Evolutionary conservation across 2,113 vertebrate genomes (phyloP), one percentile per base, ranked within the genome.

Genomic region (Pycnonotus jocosus): DNA sequence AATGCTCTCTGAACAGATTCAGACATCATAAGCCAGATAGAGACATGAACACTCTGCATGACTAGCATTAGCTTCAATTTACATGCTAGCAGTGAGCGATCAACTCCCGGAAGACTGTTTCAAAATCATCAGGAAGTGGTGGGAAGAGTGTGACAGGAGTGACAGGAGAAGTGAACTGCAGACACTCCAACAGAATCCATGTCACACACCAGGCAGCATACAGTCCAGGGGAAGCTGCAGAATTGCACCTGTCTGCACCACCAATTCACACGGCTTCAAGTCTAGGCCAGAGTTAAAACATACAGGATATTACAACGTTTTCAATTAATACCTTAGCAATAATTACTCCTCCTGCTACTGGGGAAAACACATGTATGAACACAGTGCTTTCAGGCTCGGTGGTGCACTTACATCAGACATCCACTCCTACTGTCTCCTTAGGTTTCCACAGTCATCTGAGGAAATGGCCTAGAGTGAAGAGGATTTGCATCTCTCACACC

Each of bases 141-240:
- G 15, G 9, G 35, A 77, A 35, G 12, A 2, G 1, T 23, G 6
- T 11, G 1, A n/a, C n/a, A n/a, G n/a, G n/a, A n/a, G n/a, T 21
- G 10, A 62, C 6, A 7, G 5, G 3, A 81, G 9, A 16, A 69
- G 6, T 15, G 25, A 81, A 15, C 33, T n/a, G 10, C 62, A 83
- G 53, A 58, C 5, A n/a, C 12, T 65, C 22, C n/a, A 81, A 7
- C 18, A 92, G 42, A 62, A 20, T 18, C 33, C 28, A 28, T 9
- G 30, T 30, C 37, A 47, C 31, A 42, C 28, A 38, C 7, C 2
- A 72, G 17, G 18, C 8, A 79, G 38, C 47, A 37, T 0, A 38
- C 2, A 22, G 40, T 17, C 38, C 11, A 3, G 6, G 18, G 24
- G 10, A 76, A 90, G 51, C 19, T 84, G 69, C 35, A 74, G 40